Percentiles rank a stretch among this genome's conserved stretches.
These are phyloP conservation scores for Zapornia atra DNA, from an alignment of 2,113 vertebrate genomes.

Conservation along the genomic window DNA sequence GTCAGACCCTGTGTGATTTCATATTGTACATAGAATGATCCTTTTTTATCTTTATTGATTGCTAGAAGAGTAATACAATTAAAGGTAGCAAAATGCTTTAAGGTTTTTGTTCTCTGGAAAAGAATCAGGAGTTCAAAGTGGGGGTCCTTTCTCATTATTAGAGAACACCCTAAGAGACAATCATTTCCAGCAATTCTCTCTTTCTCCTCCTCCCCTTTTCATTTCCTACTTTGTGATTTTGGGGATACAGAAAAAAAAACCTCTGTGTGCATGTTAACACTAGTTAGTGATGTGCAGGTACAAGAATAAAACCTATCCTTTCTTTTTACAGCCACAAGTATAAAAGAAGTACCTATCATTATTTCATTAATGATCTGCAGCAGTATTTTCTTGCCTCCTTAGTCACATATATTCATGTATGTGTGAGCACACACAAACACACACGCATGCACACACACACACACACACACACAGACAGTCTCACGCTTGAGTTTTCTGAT, in stretches of 20 bases:
- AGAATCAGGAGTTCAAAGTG: constrained; percentile 14
- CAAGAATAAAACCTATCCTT: background rate
- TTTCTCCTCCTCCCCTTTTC: constrained; percentile 24
- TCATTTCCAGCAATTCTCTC: background rate
- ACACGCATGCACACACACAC: background rate
- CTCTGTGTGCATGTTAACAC: background rate
- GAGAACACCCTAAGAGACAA: background rate
- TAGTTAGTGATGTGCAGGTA: background rate
- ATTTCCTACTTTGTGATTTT: constrained; percentile 28
- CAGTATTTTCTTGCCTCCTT: background rate
- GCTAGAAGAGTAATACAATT: constrained; percentile 58
- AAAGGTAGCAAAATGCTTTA: constrained; percentile 39
- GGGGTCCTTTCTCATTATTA: constrained; percentile 1
- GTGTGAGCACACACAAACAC: background rate
- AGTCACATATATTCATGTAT: background rate
- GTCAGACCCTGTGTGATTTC: constrained; percentile 34
- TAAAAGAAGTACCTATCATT: background rate
- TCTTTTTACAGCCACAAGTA: background rate
- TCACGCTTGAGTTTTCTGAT: background rate
- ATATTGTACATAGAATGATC: constrained; percentile 16
- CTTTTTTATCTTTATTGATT: constrained; percentile 67
- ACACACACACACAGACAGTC: accelerated
- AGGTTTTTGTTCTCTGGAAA: constrained; percentile 12
- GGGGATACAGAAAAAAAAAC: background rate
- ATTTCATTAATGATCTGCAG: constrained; percentile 13